Evolutionary conservation across 1,140 invertebrate species (phyloP).

Genomic region (Drosophila sulfurigaster): DNA sequence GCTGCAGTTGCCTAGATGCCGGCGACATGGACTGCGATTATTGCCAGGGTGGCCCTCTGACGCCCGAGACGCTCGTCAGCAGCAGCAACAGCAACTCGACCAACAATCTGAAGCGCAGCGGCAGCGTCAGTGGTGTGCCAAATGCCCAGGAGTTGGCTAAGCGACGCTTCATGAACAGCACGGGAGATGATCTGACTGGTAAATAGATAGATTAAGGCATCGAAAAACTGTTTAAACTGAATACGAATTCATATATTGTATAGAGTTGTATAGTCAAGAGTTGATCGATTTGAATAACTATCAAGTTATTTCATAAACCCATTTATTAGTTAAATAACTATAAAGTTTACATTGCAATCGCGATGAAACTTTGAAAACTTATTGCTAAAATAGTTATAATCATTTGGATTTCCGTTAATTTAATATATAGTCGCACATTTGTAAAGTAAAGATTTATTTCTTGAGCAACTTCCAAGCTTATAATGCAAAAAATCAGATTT

Average conservation of each 20-base stretch:
- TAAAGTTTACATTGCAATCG: too few species aligned
- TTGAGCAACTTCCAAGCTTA: neutral
- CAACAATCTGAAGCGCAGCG: slow-evolving; percentile 44
- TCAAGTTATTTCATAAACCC: too few species aligned
- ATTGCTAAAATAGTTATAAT: too few species aligned
- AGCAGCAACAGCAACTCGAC: slow-evolving; percentile 4
- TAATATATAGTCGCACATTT: too few species aligned
- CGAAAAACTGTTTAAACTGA: too few species aligned
- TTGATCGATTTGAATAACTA: too few species aligned
- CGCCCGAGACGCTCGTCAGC: slow-evolving; percentile 40
- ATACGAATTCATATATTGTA: too few species aligned
- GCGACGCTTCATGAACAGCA: slow-evolving; percentile 65
- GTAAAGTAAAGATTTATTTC: neutral
- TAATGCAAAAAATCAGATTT: too few species aligned
- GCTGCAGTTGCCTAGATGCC: slow-evolving; percentile 50
- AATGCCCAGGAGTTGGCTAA: slow-evolving; percentile 45
- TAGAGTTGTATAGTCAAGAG: too few species aligned
- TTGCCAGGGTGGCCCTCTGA: slow-evolving; percentile 52
- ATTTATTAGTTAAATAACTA: too few species aligned
- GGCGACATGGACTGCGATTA: slow-evolving; percentile 54
- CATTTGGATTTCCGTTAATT: too few species aligned
- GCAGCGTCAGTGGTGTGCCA: slow-evolving; percentile 1
- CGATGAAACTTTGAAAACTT: too few species aligned
- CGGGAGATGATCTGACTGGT: slow-evolving; percentile 44
- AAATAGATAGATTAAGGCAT: neutral